Conservation (phyloP, 2,797 vertebrate genomes). For the Pangasius mekongensis region DNA sequence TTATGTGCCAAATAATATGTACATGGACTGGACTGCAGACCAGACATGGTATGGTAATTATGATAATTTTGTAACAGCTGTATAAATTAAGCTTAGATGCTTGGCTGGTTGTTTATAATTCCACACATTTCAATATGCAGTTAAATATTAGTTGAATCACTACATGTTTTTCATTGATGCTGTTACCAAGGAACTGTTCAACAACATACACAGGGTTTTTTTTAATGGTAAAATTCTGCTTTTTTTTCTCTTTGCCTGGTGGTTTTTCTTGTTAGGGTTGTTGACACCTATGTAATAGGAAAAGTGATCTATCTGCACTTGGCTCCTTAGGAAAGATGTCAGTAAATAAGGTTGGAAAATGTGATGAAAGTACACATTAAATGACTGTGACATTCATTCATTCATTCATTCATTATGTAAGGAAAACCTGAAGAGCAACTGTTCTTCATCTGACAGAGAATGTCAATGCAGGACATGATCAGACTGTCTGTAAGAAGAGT, state of each 20-base stretch:
- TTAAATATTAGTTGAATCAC: not conserved
- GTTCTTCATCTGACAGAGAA: not conserved
- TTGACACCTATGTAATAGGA: not conserved
- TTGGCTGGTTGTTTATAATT: not conserved
- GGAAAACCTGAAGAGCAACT: not conserved
- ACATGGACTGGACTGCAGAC: too few relatives aligned
- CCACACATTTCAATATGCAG: not conserved
- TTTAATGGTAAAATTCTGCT: not conserved
- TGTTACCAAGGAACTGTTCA: not conserved
- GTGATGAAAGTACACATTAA: not conserved
- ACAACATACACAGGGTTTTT: not conserved
- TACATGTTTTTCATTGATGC: too few relatives aligned
- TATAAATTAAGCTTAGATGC: not conserved
- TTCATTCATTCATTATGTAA: constrained; percentile 1
- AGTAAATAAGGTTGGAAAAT: not conserved
- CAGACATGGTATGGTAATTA: not conserved
- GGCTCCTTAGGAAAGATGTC: not conserved
- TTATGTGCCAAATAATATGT: not conserved
- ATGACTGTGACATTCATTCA: not conserved
- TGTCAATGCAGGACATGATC: not conserved
- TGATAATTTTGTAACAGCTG: not conserved
- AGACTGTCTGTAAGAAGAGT: not conserved
- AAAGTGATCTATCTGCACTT: not conserved
- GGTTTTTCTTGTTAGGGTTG: not conserved
- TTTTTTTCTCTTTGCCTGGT: not conserved